Percentiles rank a stretch among this genome's conserved stretches.
Conservation (phyloP, 2,113 vertebrate genomes). For the Pampusana beccarii region DNA sequence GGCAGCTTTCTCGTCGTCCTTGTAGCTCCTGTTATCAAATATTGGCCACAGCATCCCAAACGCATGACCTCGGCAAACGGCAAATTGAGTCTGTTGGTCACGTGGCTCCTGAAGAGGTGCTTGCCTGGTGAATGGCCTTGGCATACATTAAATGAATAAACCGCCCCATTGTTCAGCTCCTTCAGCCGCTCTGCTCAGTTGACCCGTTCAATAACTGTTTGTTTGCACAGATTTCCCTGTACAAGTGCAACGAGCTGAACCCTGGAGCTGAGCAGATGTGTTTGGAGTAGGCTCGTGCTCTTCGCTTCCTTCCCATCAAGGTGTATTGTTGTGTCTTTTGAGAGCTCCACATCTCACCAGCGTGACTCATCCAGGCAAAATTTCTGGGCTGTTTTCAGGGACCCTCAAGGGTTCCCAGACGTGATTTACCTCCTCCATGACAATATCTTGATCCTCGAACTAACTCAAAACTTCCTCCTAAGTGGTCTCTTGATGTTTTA, state of each 20-base stretch:
- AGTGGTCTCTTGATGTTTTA: not conserved
- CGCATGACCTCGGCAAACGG: not conserved
- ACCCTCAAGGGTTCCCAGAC: not conserved
- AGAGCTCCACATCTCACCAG: constrained; percentile 32
- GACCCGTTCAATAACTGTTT: constrained; percentile 61
- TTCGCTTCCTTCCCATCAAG: constrained; percentile 44
- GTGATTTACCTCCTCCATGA: not conserved
- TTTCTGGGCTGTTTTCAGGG: constrained; percentile 1
- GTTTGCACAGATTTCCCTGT: constrained; percentile 57
- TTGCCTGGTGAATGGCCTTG: constrained; percentile 63
- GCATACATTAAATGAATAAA: constrained; percentile 58
- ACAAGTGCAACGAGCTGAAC: constrained; percentile 45
- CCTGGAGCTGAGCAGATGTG: constrained; percentile 59
- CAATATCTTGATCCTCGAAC: not conserved
- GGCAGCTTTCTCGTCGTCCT: not conserved
- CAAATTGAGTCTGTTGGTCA: not conserved
- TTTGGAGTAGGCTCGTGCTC: constrained; percentile 47
- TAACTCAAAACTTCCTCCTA: not conserved
- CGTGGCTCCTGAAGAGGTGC: constrained; percentile 45
- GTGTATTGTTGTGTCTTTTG: constrained; percentile 45
- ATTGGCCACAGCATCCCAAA: not conserved
- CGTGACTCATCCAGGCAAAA: not conserved
- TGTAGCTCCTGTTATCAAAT: not conserved
- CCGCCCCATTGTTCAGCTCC: constrained; percentile 40
- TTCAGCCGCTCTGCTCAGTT: constrained; percentile 55